phyloP scores from a whole-genome alignment of 2,888 invertebrate genomes.

The Xiphydria camelus region DNA sequence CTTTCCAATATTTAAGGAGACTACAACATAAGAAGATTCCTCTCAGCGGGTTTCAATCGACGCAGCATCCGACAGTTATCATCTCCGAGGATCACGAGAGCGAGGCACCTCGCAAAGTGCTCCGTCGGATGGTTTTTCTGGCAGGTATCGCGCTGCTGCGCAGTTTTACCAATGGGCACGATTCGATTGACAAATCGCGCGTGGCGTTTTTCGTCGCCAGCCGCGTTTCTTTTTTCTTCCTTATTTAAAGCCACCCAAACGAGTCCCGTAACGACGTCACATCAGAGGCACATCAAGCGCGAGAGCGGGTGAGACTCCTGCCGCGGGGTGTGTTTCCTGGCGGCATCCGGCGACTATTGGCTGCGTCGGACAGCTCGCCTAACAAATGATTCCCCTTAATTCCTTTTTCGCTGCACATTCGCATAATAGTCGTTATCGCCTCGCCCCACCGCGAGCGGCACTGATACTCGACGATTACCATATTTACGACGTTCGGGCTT shows the following conservation, averaged over 20 bases:
- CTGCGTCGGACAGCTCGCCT: conserved; percentile 54
- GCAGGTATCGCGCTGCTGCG: too few relatives aligned
- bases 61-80: too few relatives aligned
- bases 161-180: neutral
- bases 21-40: too few relatives aligned
- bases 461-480: conserved; percentile 51
- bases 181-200: neutral
- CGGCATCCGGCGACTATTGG: conserved; percentile 42
- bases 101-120: too few relatives aligned
- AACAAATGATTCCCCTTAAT: conserved; percentile 56
- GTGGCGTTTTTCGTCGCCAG: neutral
- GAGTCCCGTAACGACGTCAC: neutral
- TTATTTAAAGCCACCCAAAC: neutral
- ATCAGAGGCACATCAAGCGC: neutral
- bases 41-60: too few relatives aligned
- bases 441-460: conserved; percentile 42
- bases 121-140: neutral
- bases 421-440: conserved; percentile 52
- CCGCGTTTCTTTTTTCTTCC: neutral
- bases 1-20: too few relatives aligned
- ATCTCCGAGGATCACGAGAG: too few relatives aligned
- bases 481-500: conserved; percentile 49
- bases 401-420: conserved; percentile 52
- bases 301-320: neutral
- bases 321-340: conserved; percentile 30